phyloP scores from a whole-genome alignment of 1,140 invertebrate genomes.

The Atopsyche davidsoni region DNA sequence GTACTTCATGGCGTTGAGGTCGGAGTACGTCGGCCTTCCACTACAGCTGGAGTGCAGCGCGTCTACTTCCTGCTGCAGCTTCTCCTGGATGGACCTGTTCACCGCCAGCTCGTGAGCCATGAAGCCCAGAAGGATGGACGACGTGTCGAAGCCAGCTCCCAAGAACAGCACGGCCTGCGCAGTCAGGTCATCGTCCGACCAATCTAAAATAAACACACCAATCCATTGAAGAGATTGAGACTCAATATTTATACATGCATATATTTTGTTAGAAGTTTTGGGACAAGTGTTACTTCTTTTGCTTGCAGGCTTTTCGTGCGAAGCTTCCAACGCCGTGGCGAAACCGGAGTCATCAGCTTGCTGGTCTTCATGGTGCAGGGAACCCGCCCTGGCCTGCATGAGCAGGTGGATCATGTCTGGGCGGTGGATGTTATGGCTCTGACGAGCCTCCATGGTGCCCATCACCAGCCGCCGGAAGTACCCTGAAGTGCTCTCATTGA shows the following conservation, averaged over 20 bases:
- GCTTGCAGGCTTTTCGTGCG: neutral
- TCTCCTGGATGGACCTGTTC: conserved; percentile 47
- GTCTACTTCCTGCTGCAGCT: conserved; percentile 38
- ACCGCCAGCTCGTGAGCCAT: conserved; percentile 46
- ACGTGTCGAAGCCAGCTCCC: conserved; percentile 59
- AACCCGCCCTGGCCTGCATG: conserved; percentile 14
- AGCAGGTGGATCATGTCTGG: conserved; percentile 18
- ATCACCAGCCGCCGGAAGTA: conserved; percentile 6
- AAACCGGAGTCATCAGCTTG: neutral
- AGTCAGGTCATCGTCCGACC: conserved; percentile 58
- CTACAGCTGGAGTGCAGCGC: conserved; percentile 30
- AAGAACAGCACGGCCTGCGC: conserved; percentile 56
- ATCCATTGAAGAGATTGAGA: too few species aligned
- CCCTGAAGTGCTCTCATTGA: conserved; percentile 19
- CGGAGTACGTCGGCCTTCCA: conserved; percentile 37
- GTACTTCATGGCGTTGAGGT: conserved; percentile 44
- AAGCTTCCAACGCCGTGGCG: conserved; percentile 8
- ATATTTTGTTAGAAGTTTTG: neutral
- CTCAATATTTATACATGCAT: neutral
- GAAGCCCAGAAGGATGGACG: conserved; percentile 38
- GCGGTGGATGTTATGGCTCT: neutral
- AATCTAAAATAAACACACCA: conserved; percentile 33
- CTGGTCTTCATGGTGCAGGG: conserved; percentile 18
- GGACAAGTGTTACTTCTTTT: conserved; percentile 8
- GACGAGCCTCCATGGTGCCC: conserved; percentile 7